A percentile compares a stretch with the other conserved stretches of the same genome.
phyloP scores from a whole-genome alignment of 2,888 invertebrate genomes.

The Chorisops tibialis region DNA sequence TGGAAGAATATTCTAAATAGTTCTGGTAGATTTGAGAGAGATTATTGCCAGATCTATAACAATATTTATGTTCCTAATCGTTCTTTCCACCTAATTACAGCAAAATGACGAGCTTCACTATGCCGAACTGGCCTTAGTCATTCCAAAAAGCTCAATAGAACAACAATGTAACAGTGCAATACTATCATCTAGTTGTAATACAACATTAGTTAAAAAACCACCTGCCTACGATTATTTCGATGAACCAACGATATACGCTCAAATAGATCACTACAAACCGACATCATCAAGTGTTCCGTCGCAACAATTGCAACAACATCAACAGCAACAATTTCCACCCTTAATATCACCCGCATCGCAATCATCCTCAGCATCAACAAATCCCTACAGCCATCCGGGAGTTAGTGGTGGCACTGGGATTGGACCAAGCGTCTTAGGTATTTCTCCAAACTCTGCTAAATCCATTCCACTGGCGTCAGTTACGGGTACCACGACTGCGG shows the following conservation, averaged over 20 bases:
- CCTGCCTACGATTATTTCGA: slow-evolving; percentile 53
- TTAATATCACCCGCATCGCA: slow-evolving; percentile 50
- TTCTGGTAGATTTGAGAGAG: too few species aligned
- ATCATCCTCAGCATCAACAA: slow-evolving; percentile 42
- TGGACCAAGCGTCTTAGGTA: background rate
- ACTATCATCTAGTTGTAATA: slow-evolving; percentile 29
- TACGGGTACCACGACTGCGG: slow-evolving; percentile 34
- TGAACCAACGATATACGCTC: slow-evolving; percentile 70
- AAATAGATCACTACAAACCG: slow-evolving; percentile 65
- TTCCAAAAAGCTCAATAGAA: slow-evolving; percentile 38
- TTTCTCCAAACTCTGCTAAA: slow-evolving; percentile 16
- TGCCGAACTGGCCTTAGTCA: slow-evolving; percentile 45
- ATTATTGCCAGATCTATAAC: too few species aligned
- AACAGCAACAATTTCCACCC: slow-evolving; percentile 51
- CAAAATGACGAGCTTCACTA: slow-evolving; percentile 49
- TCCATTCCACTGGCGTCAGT: slow-evolving; percentile 7
- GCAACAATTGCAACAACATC: slow-evolving; percentile 34
- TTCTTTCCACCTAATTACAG: background rate
- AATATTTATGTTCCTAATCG: too few species aligned
- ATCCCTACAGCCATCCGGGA: slow-evolving; percentile 11
- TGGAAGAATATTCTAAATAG: too few species aligned
- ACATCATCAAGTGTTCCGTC: slow-evolving; percentile 40
- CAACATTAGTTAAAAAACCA: slow-evolving; percentile 28
- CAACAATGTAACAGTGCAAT: slow-evolving; percentile 34
- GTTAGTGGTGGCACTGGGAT: slow-evolving; percentile 5